Conservation (phyloP, 2,888 invertebrate genomes). For the Caenorhabditis sp. region DNA sequence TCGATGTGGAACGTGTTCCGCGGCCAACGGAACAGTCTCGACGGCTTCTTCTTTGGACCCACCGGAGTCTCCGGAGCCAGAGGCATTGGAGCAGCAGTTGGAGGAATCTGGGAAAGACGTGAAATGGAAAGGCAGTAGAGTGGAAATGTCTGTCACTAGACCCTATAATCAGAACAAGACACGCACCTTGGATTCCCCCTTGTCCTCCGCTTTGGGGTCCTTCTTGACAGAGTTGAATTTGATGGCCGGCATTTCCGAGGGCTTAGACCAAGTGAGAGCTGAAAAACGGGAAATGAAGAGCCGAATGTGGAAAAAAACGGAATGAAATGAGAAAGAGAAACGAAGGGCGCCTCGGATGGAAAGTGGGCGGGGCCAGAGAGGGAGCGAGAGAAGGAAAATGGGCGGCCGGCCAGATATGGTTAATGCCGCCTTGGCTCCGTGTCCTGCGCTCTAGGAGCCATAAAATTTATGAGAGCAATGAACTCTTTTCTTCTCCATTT, state of each 20-base stretch:
- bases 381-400: not conserved
- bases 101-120: not conserved
- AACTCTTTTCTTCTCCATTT: constrained; percentile 32
- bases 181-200: constrained; percentile 18
- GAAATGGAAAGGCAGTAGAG: not conserved
- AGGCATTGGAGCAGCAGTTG: not conserved
- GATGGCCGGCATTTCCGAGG: constrained; percentile 31
- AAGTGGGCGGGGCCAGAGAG: constrained; percentile 13
- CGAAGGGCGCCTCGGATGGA: too few species aligned
- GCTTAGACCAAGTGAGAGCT: too few species aligned
- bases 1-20: constrained; percentile 33
- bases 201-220: too few species aligned
- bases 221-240: constrained; percentile 41
- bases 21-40: too few species aligned
- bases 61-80: not conserved
- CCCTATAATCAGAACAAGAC: constrained; percentile 21
- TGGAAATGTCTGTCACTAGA: not conserved
- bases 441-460: not conserved
- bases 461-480: constrained; percentile 37
- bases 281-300: constrained; percentile 5
- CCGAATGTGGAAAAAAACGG: constrained; percentile 5
- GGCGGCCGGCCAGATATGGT: constrained; percentile 24
- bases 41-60: too few species aligned
- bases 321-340: constrained; percentile 18
- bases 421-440: constrained; percentile 5